Evolutionary conservation across 1,140 invertebrate genomes (phyloP), one percentile per base, ranked within the genome.

Genomic region (Drosophila eugracilis): DNA sequence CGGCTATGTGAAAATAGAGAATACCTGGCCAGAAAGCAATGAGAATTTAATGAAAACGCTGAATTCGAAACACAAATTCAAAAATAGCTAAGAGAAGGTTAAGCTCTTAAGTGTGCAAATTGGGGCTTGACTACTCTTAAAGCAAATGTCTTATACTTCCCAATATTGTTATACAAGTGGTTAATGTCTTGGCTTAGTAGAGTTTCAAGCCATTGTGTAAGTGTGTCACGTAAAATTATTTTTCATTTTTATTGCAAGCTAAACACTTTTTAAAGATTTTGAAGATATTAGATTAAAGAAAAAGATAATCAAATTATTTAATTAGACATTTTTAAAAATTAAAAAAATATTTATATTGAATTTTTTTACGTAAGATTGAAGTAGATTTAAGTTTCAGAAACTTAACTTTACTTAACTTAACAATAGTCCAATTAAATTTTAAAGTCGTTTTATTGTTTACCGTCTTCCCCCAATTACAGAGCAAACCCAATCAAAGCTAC

Each of bases 161-260:
- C 4, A 39, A 26, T 3, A 9, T 58, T 28, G 57, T 52, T 39
- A 37, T 60, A 60, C 58, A 39, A 1, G 1, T 39, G 34, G 22
- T 58, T 15, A 9, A 4, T n/a, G 52, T 12, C 1, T 22, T n/a
- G 34, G n/a, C 52, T 60, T n/a, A 58, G 34, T 3, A 0, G 6
- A 21, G 52, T 4, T 12, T 12, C 1, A 5, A 39, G 9, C 52
- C 34, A 15, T 5, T 12, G 6, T 15, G 32, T 37, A 14, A 15
- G 2, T 19, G 10, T 34, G 9, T 14, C 4, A 36, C 6, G 49
- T 52, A 49, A 32, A 26, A 30, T 7, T 1, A 30, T 9, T 30
- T 30, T 9, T 6, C 10, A 26, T 6, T 6, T 6, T 26, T 26
- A 2, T 3, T 6, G 7, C 1, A 26, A 26, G 5, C 4, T n/a